phyloP scores from a whole-genome alignment of 23 tunicate species.

The Styela clava region DNA sequence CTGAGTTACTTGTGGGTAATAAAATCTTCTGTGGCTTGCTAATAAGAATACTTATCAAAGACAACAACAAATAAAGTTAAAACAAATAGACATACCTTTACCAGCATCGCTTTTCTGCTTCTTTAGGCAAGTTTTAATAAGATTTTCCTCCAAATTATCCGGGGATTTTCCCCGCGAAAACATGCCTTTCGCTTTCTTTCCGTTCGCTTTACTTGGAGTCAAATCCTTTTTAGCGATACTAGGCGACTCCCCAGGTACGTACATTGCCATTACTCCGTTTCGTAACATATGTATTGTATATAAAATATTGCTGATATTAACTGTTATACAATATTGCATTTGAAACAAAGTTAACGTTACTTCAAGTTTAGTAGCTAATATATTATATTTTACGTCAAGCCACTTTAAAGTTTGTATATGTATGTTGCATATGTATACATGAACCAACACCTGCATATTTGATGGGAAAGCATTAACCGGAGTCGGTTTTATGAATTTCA shows the following conservation, averaged over 20 bases:
- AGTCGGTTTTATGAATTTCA: no score
- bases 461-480: background rate
- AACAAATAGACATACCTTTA: background rate
- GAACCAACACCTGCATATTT: background rate
- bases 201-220: background rate
- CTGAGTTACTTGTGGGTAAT: no score
- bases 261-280: conserved; percentile 12
- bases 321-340: no score
- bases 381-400: background rate
- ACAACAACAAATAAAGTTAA: background rate
- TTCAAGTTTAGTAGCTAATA: no score
- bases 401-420: background rate
- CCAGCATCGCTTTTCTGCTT: conserved; percentile 16
- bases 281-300: background rate
- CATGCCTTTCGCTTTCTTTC: conserved; percentile 16
- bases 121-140: conserved; percentile 12
- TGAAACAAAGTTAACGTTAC: no score
- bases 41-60: no score
- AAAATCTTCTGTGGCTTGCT: no score
- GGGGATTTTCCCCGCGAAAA: conserved; percentile 15
- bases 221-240: conserved; percentile 2
- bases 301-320: no score
- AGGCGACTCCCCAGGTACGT: conserved; percentile 23
- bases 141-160: background rate
- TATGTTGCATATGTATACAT: background rate